Conservation (phyloP, 1,140 invertebrate species). For the Drosophila ananassae region DNA sequence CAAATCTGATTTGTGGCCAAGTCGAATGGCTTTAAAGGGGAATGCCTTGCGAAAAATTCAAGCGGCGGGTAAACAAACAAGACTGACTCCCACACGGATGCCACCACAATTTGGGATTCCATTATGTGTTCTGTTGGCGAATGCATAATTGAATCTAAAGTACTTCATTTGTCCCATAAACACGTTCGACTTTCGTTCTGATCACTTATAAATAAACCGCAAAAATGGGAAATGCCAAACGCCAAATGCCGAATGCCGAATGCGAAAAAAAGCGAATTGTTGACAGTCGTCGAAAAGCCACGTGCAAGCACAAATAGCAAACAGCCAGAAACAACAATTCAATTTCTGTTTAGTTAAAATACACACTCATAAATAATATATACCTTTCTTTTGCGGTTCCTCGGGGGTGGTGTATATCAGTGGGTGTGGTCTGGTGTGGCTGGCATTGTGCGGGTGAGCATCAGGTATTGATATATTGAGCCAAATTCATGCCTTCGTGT, state of each 20-base stretch:
- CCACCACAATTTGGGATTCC: conserved; percentile 43
- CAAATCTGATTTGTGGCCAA: conserved; percentile 61
- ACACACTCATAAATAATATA: conserved; percentile 61
- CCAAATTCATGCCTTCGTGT: conserved; percentile 32
- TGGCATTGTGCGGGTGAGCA: background rate
- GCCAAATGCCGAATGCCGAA: background rate
- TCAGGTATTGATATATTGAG: conserved; percentile 42
- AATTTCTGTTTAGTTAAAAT: conserved; percentile 72
- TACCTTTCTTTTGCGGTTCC: conserved; percentile 15
- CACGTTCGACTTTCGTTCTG: conserved; percentile 65
- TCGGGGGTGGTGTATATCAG: background rate
- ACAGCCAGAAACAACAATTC: conserved; percentile 71
- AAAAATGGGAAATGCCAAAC: conserved; percentile 22
- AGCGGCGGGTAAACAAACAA: conserved; percentile 26
- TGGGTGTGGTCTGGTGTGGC: conserved; percentile 11
- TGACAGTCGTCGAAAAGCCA: conserved; percentile 49
- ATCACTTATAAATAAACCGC: conserved; percentile 65
- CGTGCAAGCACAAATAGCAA: conserved; percentile 59
- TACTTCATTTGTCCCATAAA: conserved; percentile 77
- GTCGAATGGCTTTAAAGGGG: conserved; percentile 14
- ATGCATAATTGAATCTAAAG: conserved; percentile 77
- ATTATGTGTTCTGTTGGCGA: conserved; percentile 61
- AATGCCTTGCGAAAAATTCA: conserved; percentile 2
- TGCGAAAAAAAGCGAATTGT: conserved; percentile 28
- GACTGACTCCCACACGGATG: conserved; percentile 18